phyloP scores from a whole-genome alignment of 2,113 vertebrate genomes.

The Sander vitreus region DNA sequence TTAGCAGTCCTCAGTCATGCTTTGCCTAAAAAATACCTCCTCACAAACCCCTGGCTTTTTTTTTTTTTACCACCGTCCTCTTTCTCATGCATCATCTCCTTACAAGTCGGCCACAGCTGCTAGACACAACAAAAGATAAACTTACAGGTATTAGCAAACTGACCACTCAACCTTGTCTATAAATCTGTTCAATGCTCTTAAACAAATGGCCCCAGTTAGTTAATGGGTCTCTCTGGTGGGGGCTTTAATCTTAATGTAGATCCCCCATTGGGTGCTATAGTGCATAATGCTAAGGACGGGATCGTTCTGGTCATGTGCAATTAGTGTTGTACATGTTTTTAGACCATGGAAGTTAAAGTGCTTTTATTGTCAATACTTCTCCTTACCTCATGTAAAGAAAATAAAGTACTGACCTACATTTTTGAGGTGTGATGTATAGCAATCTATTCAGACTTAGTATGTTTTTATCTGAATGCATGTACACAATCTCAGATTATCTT shows the following conservation, averaged over 20 bases:
- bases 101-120: constrained; percentile 16
- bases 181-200: constrained; percentile 70
- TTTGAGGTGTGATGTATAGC: background rate
- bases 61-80: background rate
- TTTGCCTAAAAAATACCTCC: background rate
- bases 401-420: background rate
- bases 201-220: constrained; percentile 45
- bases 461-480: background rate
- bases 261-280: constrained; percentile 23
- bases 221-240: constrained; percentile 51
- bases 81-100: background rate
- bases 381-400: too few relatives aligned
- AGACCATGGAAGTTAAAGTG: background rate
- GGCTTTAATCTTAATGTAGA: constrained; percentile 56
- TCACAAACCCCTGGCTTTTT: background rate
- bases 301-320: constrained; percentile 10
- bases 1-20: constrained; percentile 17
- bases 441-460: background rate
- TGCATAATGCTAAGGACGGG: constrained; percentile 18
- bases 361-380: too few relatives aligned
- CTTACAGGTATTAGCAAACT: constrained; percentile 59
- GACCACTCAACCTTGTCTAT: constrained; percentile 39
- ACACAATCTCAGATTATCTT: background rate
- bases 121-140: constrained; percentile 66
- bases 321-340: background rate